Evolutionary conservation across 2,888 invertebrate genomes (phyloP), one percentile per base, ranked within the genome.

Genomic region (Zonitis immaculata): DNA sequence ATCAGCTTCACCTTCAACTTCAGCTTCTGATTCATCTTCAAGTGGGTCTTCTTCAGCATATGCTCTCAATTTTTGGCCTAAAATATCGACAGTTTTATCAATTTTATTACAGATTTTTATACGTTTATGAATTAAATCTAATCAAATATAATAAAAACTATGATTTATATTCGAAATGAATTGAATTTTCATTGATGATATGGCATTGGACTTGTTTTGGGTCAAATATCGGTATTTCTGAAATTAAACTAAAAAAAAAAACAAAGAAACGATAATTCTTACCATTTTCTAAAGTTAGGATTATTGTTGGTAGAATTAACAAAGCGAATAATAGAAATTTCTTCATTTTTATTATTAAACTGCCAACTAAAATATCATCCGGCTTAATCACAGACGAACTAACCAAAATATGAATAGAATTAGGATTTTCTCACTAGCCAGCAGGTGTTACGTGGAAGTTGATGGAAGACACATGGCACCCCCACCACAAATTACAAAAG

Each of bases 221-320:
- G 35, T 35, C 35, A 35, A 35, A 35, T 9, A 18, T 9, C 6
- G 16, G 16, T 35, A 16, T 8, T 9, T 27, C 8, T 27, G 8
- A 9, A n/a, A n/a, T n/a, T n/a, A n/a, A n/a, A n/a, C n/a, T n/a
- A n/a, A n/a, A n/a, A n/a, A 18, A 35, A 16, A 7, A 9, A 6
- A 35, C 1, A 35, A 35, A 6, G 6, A 12, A n/a, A 20, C 6
- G 28, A 28, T 28, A 27, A n/a, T 28, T n/a, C 86, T 88, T 81
- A 91, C 90, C 86, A 76, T 78, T 80, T 74, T 84, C 83, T 60
- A 86, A 80, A 62, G 85, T 85, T 63, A 87, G 81, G 62, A 89
- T 80, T 43, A 87, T 80, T 27, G 87, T 84, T 64, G 89, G 89
- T 59, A 90, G 76, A 64, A 87, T 82, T 67, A 90, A 69, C 51